Evolutionary conservation across 2,888 invertebrate genomes (phyloP), one percentile per base, ranked within the genome.

Genomic region (Apantesis nais): DNA sequence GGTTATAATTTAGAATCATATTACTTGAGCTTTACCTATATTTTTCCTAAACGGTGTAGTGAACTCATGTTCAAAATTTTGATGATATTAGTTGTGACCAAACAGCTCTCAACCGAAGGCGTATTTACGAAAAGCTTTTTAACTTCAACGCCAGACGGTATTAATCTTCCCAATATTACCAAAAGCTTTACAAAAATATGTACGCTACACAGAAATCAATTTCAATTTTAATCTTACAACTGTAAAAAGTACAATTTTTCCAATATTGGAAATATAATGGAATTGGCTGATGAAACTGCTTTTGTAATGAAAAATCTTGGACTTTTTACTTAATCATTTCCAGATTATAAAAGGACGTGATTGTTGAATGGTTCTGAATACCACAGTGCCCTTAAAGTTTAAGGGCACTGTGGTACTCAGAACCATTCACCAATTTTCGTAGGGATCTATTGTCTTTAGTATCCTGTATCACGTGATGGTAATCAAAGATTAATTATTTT

Each of bases 291-390:
- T 19, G 34, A 58, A 41, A 34, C n/a, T 34, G 62, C 34, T 64
- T 19, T 37, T 63, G 22, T 69, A 44, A 69, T 25, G 37, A 65
- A 25, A 25, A 60, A 65, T 69, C 25, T 48, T 25, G 5, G 9
- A 29, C n/a, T 62, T 25, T 29, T 41, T 44, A 63, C 29, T 62
- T 29, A 61, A 8, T 41, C 31, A 71, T 12, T 76, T 73, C 68
- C 25, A 25, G 22, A 31, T 55, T 68, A 68, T 58, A 58, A 25
- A 14, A 55, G 14, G 52, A 31, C 31, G 65, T 72, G 68, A 79
- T 77, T 70, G 66, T 55, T 25, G 74, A 63, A 69, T n/a, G n/a
- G 11, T 52, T 52, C 52, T 52, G 3, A n/a, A n/a, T n/a, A n/a
- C n/a, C n/a, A n/a, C n/a, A n/a, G n/a, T n/a, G n/a, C n/a, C n/a